Evolutionary conservation across 2,113 vertebrate genomes (phyloP).

Genomic region (Merops nubicus): DNA sequence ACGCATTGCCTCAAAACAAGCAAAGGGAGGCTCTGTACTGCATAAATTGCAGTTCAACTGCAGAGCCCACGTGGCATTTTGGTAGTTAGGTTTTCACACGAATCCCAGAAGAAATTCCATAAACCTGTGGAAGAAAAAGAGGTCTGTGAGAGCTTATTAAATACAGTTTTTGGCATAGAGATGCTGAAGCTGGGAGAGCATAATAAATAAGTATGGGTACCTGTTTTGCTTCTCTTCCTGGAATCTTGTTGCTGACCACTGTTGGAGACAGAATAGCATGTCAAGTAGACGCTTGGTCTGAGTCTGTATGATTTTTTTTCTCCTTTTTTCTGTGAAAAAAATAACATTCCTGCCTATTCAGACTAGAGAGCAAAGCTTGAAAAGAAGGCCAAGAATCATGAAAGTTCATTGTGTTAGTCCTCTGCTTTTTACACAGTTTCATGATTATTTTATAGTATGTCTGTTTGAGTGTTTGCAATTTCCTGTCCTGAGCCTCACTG

Average conservation of each 20-base stretch:
- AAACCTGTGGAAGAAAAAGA: background rate
- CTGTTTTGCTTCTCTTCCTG: background rate
- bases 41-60: background rate
- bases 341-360: background rate
- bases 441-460: background rate
- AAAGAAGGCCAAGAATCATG: background rate
- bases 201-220: background rate
- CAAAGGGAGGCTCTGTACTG: background rate
- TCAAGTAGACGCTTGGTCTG: background rate
- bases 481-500: background rate
- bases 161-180: background rate
- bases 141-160: background rate
- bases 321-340: background rate
- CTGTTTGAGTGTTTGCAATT: background rate
- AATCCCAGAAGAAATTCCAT: background rate
- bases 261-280: background rate
- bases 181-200: background rate
- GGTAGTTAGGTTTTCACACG: background rate
- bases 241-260: background rate
- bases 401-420: background rate
- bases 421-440: background rate
- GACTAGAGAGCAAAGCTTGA: background rate
- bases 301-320: background rate
- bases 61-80: rapidly evolving
- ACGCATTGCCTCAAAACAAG: background rate